Evolutionary conservation across 1,140 invertebrate species (phyloP).

Genomic region (Olivierus martensii): DNA sequence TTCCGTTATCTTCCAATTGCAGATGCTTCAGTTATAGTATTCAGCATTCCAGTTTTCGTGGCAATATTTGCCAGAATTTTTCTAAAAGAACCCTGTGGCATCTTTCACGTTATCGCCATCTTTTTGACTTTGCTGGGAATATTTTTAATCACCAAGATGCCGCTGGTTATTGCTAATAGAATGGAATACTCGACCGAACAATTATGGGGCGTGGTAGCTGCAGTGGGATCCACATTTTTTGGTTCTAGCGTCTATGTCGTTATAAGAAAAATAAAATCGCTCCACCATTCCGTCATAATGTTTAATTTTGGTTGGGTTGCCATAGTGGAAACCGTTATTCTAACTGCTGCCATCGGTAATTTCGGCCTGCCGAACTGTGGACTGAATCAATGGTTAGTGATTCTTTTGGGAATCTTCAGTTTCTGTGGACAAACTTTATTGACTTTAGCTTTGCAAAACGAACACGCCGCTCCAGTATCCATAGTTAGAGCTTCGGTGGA

Average conservation of each 20-base stretch:
- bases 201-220: conserved; percentile 58
- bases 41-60: conserved; percentile 42
- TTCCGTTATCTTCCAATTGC: conserved; percentile 42
- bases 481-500: conserved; percentile 66
- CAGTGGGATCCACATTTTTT: conserved; percentile 68
- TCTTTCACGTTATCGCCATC: conserved; percentile 37
- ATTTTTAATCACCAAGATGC: conserved; percentile 37
- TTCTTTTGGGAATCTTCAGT: conserved; percentile 67
- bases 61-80: conserved; percentile 39
- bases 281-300: conserved; percentile 81
- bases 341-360: conserved; percentile 57
- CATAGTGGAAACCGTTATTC: conserved; percentile 59
- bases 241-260: conserved; percentile 78
- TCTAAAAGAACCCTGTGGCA: conserved; percentile 40
- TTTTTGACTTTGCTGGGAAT: conserved; percentile 37
- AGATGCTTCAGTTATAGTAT: conserved; percentile 43
- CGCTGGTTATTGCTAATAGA: conserved; percentile 17
- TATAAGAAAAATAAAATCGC: conserved; percentile 62
- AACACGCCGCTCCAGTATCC: conserved; percentile 75
- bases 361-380: conserved; percentile 64
- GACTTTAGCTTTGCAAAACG: conserved; percentile 68
- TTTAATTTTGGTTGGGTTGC: conserved; percentile 51
- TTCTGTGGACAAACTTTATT: conserved; percentile 74
- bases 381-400: conserved; percentile 56
- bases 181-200: conserved; percentile 2